phyloP scores from a whole-genome alignment of 2,113 vertebrate species.

The Callipepla californica region DNA sequence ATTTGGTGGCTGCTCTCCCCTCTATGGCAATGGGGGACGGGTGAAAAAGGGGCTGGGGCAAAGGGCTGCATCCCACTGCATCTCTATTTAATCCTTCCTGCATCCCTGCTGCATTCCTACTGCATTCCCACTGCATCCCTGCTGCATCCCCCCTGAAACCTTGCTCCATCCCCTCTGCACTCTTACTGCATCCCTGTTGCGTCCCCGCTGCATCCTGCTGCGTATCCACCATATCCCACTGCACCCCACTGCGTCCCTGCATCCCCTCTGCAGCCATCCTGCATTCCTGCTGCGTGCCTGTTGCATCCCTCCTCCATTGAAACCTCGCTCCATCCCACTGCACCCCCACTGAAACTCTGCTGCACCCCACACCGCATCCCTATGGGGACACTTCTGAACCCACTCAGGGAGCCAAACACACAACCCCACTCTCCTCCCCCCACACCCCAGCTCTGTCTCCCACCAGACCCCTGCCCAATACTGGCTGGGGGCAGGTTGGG shows the following conservation, averaged over 20 bases:
- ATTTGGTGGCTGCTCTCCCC: too few relatives aligned
- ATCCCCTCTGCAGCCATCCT: background rate
- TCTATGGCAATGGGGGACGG: rapidly evolving
- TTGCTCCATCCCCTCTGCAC: background rate
- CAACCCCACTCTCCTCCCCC: background rate
- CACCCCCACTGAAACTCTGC: background rate
- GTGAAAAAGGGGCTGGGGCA: background rate
- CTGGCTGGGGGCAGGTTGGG: background rate
- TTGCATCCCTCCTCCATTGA: background rate
- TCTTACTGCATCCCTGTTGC: background rate
- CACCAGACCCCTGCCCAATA: background rate
- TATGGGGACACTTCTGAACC: rapidly evolving
- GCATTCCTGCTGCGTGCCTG: background rate
- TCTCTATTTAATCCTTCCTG: background rate
- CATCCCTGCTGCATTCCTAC: background rate
- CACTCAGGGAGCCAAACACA: rapidly evolving
- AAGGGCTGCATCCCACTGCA: background rate
- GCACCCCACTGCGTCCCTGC: background rate
- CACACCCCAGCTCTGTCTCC: rapidly evolving
- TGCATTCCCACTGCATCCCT: background rate
- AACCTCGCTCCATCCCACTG: background rate
- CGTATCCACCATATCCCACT: background rate
- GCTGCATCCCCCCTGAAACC: background rate
- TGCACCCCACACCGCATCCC: background rate
- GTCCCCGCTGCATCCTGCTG: background rate